Conservation (phyloP, 2,797 vertebrate genomes). For the Melanotaenia nigrans region DNA sequence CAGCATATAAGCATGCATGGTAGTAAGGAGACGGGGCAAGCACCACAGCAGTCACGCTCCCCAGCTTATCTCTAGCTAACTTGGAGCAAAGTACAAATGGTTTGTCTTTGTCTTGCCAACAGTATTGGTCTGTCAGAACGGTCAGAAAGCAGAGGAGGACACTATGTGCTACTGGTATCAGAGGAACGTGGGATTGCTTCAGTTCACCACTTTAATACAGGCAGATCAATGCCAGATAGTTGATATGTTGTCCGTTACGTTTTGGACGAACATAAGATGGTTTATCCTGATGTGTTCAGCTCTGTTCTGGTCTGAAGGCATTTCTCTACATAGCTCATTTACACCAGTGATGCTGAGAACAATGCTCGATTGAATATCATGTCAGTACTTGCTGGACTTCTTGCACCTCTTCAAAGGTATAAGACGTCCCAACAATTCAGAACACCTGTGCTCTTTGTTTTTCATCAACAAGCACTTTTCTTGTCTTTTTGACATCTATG, state of each 20-base stretch:
- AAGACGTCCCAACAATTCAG: no score
- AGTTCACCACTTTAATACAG: constrained; percentile 19
- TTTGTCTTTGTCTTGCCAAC: constrained; percentile 6
- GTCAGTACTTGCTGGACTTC: background rate
- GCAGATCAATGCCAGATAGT: background rate
- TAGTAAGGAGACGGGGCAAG: background rate
- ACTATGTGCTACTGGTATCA: constrained; percentile 46
- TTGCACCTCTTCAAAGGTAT: background rate
- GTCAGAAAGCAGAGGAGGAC: constrained; percentile 41
- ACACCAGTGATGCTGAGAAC: background rate
- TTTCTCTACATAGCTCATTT: background rate
- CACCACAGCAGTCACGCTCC: background rate
- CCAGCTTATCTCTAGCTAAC: constrained; percentile 16
- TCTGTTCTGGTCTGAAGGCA: background rate
- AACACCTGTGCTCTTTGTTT: no score
- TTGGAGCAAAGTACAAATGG: constrained; percentile 41
- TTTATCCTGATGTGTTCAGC: background rate
- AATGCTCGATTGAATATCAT: background rate
- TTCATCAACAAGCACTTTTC: no score
- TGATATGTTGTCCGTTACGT: no score
- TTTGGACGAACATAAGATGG: no score
- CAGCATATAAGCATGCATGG: background rate
- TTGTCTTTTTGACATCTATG: no score
- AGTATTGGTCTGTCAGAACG: constrained; percentile 12
- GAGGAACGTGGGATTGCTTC: constrained; percentile 51